Base-by-base conservation (phyloP, 1,140 invertebrate species). In the Caenorhabditis tropicalis region DNA sequence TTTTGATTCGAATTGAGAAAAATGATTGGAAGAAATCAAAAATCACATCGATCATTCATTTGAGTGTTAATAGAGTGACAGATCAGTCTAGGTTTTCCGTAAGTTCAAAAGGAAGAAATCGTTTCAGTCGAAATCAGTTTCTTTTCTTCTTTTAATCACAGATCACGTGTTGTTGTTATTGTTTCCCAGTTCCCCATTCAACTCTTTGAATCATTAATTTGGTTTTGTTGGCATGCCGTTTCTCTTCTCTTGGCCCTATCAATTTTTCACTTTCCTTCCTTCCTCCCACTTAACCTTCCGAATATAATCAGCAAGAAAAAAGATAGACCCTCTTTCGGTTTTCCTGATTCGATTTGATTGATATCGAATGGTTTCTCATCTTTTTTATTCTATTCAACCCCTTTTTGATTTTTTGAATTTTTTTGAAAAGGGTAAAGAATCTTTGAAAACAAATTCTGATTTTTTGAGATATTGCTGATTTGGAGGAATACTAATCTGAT, bases 311-410 rank as follows among this genome's bases (percentile, higher is more conserved):
- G n/a, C n/a, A n/a, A n/a, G n/a, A n/a, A 27, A 65, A 65, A 27
- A 58, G 29, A 10, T 2, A 24, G 21, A 36, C 9, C 19, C 31
- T 36, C 15, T 39, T 70, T 70, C 60, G 31, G 60, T 39, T 70
- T 70, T 70, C 60, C 29, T 60, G 56, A 31, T 31, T 60, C 31
- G 56, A 60, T 31, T 60, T 33, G 60, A 70, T 70, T 70, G 60
- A 70, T 70, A 36, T 15, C 31, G 16, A 36, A 36, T 70, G 31
- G 33, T 70, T 70, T 10, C 39, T 70, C 31, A 70, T 70, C 60
- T 27, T 70, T 70, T 39, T 70, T 27, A n/a, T n/a, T n/a, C n/a
- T n/a, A n/a, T n/a, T 7, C 56, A 31, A 24, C 16, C 51, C 56
- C 4, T 36, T 36, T 70, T 36, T 70, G 31, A 70, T 36, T 70